A percentile compares a stretch with the other conserved stretches of the same genome.
These are phyloP conservation scores for Thymelicus acteon DNA, from an alignment of 2,888 invertebrate genomes.

Conservation along the genomic window DNA sequence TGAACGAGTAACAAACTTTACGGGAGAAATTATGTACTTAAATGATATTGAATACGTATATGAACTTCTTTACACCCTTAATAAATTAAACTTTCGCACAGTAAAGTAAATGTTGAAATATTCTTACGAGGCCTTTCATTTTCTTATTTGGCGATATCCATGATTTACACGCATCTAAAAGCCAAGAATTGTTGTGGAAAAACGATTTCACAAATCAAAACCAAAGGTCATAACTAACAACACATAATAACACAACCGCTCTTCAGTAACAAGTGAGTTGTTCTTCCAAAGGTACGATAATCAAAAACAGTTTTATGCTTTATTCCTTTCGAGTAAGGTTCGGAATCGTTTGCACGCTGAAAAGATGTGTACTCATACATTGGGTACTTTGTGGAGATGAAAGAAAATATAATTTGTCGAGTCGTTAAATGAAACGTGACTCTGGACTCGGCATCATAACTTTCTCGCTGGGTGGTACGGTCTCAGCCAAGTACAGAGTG, in stretches of 20 bases:
- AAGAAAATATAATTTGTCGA: constrained; percentile 41
- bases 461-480: constrained; percentile 56
- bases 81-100: too few relatives aligned
- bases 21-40: too few relatives aligned
- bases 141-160: background rate
- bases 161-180: constrained; percentile 20
- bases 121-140: background rate
- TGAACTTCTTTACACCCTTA: too few relatives aligned
- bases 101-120: background rate
- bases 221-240: constrained; percentile 34
- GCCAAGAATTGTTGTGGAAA: constrained; percentile 23
- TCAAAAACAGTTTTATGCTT: background rate
- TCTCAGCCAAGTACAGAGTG: constrained; percentile 30
- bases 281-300: constrained; percentile 26
- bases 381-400: constrained; percentile 33
- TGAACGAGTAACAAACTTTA: too few relatives aligned
- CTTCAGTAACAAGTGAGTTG: constrained; percentile 33
- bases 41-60: too few relatives aligned
- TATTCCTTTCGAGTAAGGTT: constrained; percentile 4
- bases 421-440: constrained; percentile 63
- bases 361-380: constrained; percentile 23
- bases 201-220: constrained; percentile 35
- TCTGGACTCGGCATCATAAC: constrained; percentile 51
- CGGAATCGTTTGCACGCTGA: constrained; percentile 9
- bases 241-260: constrained; percentile 37